Evolutionary conservation across 2,113 vertebrate genomes (phyloP).

Genomic region (Cranoglanis bouderius): DNA sequence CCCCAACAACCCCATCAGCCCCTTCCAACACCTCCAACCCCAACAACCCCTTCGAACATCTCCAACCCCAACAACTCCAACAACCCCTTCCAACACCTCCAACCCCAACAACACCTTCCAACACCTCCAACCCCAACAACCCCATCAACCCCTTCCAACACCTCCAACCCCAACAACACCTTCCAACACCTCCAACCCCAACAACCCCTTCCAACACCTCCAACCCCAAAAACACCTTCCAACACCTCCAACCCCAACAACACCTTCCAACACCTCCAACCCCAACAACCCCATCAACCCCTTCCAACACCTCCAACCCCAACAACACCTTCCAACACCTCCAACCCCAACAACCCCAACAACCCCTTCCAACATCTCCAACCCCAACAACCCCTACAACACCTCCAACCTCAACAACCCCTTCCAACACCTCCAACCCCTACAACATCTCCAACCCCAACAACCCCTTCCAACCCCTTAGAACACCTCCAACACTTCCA

Average conservation of each 20-base stretch:
- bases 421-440: no score
- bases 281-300: neutral
- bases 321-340: no score
- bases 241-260: neutral
- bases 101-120: neutral
- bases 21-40: neutral
- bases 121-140: neutral
- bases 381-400: neutral
- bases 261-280: no score
- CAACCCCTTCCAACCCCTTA: no score
- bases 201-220: neutral
- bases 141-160: no score
- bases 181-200: neutral
- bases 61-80: neutral
- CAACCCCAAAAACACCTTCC: neutral
- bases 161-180: neutral
- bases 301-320: no score
- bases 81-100: no score
- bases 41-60: neutral
- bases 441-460: no score
- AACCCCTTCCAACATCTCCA: no score
- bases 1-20: neutral
- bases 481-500: no score
- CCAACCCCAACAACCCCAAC: no score
- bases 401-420: neutral